These are phyloP conservation scores for Luperina nickerlii DNA, from an alignment of 2,888 invertebrate species.

Conservation along the genomic window DNA sequence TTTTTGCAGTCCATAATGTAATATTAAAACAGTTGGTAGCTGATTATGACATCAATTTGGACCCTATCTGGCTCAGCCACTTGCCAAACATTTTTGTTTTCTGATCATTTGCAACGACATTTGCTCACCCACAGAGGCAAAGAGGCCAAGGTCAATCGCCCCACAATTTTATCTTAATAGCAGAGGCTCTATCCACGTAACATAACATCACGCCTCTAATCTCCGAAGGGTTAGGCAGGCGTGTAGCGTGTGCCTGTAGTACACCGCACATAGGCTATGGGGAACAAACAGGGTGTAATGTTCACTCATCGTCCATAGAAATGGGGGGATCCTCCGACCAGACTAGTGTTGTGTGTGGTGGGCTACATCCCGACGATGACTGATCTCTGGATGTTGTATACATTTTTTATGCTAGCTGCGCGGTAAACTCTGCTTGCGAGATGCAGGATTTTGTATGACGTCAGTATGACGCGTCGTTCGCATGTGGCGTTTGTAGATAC, in stretches of 20 bases:
- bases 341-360: too few relatives aligned
- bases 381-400: too few relatives aligned
- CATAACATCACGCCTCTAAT: not conserved
- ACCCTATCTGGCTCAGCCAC: not conserved
- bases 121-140: not conserved
- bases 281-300: too few relatives aligned
- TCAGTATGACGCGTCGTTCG: too few relatives aligned
- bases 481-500: too few relatives aligned
- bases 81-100: not conserved
- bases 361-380: too few relatives aligned
- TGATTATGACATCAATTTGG: too few relatives aligned
- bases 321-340: too few relatives aligned
- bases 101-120: not conserved
- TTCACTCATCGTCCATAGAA: too few relatives aligned
- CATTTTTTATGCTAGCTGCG: too few relatives aligned
- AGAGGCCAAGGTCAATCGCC: not conserved
- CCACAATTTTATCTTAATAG: not conserved
- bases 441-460: too few relatives aligned
- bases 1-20: not conserved
- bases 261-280: not conserved
- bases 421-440: too few relatives aligned
- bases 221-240: not conserved
- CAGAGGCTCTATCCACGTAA: not conserved
- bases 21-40: not conserved
- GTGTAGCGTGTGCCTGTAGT: not conserved